A percentile compares a stretch with the other conserved stretches of the same genome.
Evolutionary conservation across 2,888 invertebrate species (phyloP).

Genomic region (Fabriciana adippe): DNA sequence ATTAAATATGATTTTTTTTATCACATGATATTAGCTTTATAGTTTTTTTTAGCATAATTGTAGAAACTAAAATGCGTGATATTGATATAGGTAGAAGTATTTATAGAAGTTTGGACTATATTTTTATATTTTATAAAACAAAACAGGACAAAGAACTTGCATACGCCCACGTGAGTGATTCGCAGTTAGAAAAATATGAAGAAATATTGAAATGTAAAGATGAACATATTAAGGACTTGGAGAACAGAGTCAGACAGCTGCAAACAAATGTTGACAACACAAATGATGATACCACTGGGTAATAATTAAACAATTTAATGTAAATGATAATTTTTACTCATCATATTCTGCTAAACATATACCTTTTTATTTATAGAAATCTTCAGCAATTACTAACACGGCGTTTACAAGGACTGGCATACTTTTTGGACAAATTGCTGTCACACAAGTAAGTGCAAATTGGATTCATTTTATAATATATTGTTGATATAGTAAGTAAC

Average conservation of each 20-base stretch:
- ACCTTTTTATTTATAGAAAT: constrained; percentile 59
- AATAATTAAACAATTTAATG: constrained; percentile 21
- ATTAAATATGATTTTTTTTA: neutral
- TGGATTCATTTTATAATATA: neutral
- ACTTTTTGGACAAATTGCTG: constrained; percentile 84
- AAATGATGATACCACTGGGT: constrained; percentile 62
- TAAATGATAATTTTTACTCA: no score
- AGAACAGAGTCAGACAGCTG: constrained; percentile 67
- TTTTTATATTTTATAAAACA: neutral
- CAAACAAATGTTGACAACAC: constrained; percentile 64
- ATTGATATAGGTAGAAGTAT: no score
- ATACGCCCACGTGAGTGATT: constrained; percentile 70
- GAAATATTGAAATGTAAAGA: constrained; percentile 80
- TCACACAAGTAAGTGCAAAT: constrained; percentile 77
- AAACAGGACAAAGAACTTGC: constrained; percentile 67
- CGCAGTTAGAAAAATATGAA: constrained; percentile 73
- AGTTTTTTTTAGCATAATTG: no score
- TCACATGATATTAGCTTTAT: no score
- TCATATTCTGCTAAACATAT: no score
- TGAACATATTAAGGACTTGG: constrained; percentile 78
- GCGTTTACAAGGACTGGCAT: constrained; percentile 85
- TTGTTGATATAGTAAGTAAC: neutral
- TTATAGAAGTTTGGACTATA: no score
- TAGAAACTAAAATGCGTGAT: no score
- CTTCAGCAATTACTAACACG: constrained; percentile 79